Evolutionary conservation across 2,888 invertebrate species (phyloP).

Genomic region (Drosophila subsilvestris): DNA sequence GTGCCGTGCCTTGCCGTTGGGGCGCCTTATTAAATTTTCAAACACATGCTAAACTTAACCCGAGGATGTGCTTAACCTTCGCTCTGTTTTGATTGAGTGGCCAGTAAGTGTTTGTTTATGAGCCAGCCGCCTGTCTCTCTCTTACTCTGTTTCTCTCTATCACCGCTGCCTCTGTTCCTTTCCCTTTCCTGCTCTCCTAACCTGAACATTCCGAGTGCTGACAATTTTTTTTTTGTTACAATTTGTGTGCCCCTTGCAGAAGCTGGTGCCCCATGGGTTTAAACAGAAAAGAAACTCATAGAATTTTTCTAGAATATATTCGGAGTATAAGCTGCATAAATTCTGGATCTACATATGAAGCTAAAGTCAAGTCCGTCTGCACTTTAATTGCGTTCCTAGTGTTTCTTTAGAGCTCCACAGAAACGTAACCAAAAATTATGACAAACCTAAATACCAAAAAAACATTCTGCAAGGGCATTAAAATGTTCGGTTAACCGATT

Average conservation of each 20-base stretch:
- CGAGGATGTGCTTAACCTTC: constrained; percentile 76
- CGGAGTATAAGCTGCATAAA: not conserved
- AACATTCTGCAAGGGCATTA: not conserved
- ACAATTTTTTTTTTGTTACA: constrained; percentile 42
- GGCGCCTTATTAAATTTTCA: constrained; percentile 75
- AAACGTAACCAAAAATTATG: too few relatives aligned
- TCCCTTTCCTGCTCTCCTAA: constrained; percentile 8
- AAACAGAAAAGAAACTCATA: not conserved
- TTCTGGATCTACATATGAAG: too few relatives aligned
- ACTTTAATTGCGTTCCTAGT: too few relatives aligned
- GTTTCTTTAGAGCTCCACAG: too few relatives aligned
- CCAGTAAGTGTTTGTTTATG: constrained; percentile 71
- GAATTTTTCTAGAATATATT: not conserved
- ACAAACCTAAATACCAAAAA: too few relatives aligned
- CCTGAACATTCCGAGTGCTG: constrained; percentile 9
- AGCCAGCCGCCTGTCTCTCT: constrained; percentile 27
- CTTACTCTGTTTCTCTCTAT: not conserved
- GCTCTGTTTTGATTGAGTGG: constrained; percentile 77
- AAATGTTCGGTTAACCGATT: not conserved
- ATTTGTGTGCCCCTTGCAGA: not conserved
- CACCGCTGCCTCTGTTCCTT: constrained; percentile 22
- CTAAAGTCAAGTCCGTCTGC: not conserved
- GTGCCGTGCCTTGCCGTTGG: constrained; percentile 12
- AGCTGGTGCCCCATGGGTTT: not conserved
- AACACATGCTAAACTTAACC: constrained; percentile 78